Base-by-base conservation (phyloP, 2,888 invertebrate species). In the Megaustenia siamemsis region DNA sequence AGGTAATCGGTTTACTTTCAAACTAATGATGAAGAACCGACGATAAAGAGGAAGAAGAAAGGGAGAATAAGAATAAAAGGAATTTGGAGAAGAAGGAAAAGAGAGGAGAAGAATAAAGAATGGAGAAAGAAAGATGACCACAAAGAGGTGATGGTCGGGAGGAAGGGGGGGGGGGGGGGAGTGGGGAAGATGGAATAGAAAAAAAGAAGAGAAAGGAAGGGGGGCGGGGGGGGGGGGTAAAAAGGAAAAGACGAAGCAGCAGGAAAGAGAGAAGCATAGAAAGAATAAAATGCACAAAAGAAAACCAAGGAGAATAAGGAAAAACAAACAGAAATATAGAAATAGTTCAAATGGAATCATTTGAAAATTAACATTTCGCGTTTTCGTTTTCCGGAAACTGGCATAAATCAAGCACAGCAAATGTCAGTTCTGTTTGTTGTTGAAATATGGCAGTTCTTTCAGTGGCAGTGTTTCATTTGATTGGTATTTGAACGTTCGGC, bases 141-240 rank as follows among this genome's bases (percentile, higher is more conserved):
- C 15, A 28, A 24, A 49, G 45, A 38, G 49, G 18, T 28, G 0
- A 18, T 10, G 18, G 12, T 8, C 35, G 43, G 24, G 24, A 40
- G 35, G 40, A 45, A 43, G 40, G 12, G n/a, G 15, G 32, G 21
- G 35, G 32, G 60, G 15, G 43, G 68, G 28, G 32, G 3, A 49
- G 32, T 5, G 40, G 2, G n/a, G 43, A 24, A 35, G 38, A 32
- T 24, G 24, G 35, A n/a, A 24, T 5, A 21, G 24, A 24, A 60
- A 40, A 38, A 35, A 45, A 40, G 43, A 63, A 68, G 68, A 68
- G 80, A 68, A 43, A 80, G 80, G 35, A n/a, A 43, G 81, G 69
- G 53, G 32, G n/a, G 32, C 12, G 53, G 76, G 32, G 28, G 32
- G 76, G 53, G 76, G 32, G 76, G 53, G 76, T 53, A 35, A 76